Percentiles rank a stretch among this genome's conserved stretches.
Evolutionary conservation across 2,888 invertebrate genomes (phyloP).

Genomic region (Metacarcinus magister): DNA sequence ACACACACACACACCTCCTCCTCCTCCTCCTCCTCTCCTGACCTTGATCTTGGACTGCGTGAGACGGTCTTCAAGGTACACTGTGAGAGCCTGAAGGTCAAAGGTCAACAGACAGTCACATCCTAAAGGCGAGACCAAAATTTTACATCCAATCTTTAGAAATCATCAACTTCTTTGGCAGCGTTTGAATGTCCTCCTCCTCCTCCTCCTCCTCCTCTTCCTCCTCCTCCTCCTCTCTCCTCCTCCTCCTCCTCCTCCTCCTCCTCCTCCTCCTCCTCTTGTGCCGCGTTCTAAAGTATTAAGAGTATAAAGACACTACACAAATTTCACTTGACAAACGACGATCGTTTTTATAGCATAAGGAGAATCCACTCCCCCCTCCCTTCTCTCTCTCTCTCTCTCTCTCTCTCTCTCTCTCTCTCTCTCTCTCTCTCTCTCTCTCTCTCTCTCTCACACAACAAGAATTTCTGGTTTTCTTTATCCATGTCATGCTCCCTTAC

Average conservation of each 20-base stretch:
- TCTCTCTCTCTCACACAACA: not conserved
- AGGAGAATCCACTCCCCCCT: not conserved
- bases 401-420: constrained; percentile 26
- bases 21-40: not conserved
- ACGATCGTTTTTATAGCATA: not conserved
- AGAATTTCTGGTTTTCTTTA: no score
- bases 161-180: not conserved
- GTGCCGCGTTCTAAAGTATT: not conserved
- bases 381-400: not conserved
- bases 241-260: not conserved
- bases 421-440: constrained; percentile 26
- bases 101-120: not conserved
- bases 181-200: not conserved
- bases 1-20: not conserved
- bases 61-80: not conserved
- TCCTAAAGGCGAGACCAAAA: not conserved
- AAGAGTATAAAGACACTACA: not conserved
- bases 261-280: not conserved
- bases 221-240: not conserved
- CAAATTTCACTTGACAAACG: not conserved
- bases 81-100: not conserved
- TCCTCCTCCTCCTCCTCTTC: not conserved
- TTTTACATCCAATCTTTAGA: not conserved
- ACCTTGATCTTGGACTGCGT: constrained; percentile 15
- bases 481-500: not conserved